Conservation (phyloP, 2,888 invertebrate genomes). For the Cheilosia scutellata region DNA sequence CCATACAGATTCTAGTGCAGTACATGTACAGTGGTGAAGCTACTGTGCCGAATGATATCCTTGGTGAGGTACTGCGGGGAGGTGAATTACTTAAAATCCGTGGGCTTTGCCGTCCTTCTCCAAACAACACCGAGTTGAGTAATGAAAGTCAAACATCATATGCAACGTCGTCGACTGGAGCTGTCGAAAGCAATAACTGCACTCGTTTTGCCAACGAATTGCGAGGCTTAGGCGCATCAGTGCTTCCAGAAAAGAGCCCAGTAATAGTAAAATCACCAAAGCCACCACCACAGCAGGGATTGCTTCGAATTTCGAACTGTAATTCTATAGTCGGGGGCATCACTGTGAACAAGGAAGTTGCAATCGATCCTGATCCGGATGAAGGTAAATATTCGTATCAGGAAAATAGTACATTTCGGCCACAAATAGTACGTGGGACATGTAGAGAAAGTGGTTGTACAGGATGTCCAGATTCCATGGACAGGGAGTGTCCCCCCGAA, state of each 20-base stretch:
- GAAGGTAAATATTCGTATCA: conserved; percentile 70
- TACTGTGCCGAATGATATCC: conserved; percentile 93
- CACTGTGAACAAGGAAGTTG: conserved; percentile 83
- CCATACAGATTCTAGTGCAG: conserved; percentile 91
- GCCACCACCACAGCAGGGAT: conserved; percentile 79
- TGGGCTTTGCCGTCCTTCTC: conserved; percentile 89
- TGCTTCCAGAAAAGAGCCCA: conserved; percentile 83
- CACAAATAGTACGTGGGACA: conserved; percentile 26
- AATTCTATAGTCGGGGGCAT: conserved; percentile 78
- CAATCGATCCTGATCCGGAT: conserved; percentile 82
- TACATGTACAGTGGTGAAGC: conserved; percentile 93
- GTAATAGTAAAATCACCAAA: conserved; percentile 83
- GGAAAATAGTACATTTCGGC: conserved; percentile 53
- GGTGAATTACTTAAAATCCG: conserved; percentile 93
- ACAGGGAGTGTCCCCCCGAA: conserved; percentile 38
- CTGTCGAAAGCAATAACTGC: conserved; percentile 35
- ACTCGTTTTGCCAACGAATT: conserved; percentile 74
- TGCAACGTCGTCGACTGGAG: conserved; percentile 43
- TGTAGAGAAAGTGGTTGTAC: conserved; percentile 62
- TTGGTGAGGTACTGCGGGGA: conserved; percentile 91
- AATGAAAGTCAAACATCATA: conserved; percentile 77
- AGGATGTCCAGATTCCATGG: conserved; percentile 40
- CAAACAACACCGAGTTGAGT: conserved; percentile 68
- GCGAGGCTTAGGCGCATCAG: conserved; percentile 82
- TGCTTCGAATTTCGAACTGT: conserved; percentile 77